Evolutionary conservation across 2,888 invertebrate species (phyloP).

Genomic region (Spodoptera exigua): DNA sequence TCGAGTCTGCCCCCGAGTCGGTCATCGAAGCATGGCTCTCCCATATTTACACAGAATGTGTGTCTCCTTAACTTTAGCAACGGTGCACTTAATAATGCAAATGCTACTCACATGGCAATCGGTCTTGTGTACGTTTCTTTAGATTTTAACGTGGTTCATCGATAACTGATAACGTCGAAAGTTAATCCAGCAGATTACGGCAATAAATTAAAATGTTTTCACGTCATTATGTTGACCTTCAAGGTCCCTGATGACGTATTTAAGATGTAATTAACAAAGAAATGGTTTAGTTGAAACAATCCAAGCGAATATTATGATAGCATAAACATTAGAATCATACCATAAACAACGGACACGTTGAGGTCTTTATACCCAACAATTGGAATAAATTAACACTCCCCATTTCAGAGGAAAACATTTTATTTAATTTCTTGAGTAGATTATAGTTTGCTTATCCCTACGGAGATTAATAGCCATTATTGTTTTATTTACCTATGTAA

Average conservation of each 20-base stretch:
- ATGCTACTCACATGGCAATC: constrained; percentile 11
- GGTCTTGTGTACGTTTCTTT: constrained; percentile 10
- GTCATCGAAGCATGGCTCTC: too few species aligned
- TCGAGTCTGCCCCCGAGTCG: too few species aligned
- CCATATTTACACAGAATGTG: too few species aligned
- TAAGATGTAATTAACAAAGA: constrained; percentile 19
- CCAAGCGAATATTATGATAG: background rate
- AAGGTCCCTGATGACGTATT: constrained; percentile 20
- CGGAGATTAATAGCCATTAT: too few species aligned
- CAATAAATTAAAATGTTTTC: constrained; percentile 21
- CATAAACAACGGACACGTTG: too few species aligned
- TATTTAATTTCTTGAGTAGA: too few species aligned
- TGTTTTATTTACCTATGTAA: too few species aligned
- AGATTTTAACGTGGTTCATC: constrained; percentile 15
- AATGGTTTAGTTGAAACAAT: background rate
- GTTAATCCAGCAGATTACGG: constrained; percentile 34
- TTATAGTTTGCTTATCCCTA: too few species aligned
- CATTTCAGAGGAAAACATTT: too few species aligned
- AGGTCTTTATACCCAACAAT: too few species aligned
- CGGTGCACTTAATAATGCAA: constrained; percentile 6
- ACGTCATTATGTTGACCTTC: constrained; percentile 29
- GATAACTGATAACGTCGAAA: constrained; percentile 31
- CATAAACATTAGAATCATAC: background rate
- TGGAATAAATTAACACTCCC: too few species aligned
- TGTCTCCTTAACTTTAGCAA: too few species aligned